A percentile compares a stretch with the other conserved stretches of the same genome.
phyloP scores from a whole-genome alignment of 2,888 invertebrate genomes.

The Xestia ashworthii region DNA sequence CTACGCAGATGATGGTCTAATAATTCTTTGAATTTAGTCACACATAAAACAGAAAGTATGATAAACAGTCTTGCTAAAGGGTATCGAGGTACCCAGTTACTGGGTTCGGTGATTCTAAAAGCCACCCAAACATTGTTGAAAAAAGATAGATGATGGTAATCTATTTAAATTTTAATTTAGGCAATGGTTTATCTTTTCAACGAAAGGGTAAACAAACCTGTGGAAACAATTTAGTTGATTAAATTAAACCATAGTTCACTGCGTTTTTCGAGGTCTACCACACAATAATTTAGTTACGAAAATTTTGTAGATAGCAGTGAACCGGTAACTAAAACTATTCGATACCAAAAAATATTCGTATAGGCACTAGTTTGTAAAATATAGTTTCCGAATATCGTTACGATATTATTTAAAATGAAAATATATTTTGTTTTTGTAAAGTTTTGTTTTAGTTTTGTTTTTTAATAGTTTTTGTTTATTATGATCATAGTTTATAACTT shows the following conservation, averaged over 20 bases:
- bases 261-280: not conserved
- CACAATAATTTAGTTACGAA: not conserved
- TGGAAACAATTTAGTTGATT: constrained; percentile 4
- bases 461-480: not conserved
- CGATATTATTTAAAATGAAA: not conserved
- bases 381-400: not conserved
- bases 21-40: too few species aligned
- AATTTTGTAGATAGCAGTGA: not conserved
- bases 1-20: too few species aligned
- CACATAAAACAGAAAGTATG: too few species aligned
- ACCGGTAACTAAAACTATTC: constrained; percentile 14
- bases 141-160: not conserved
- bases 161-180: constrained; percentile 26
- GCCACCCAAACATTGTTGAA: not conserved
- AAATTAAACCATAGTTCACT: constrained; percentile 22
- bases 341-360: constrained; percentile 14
- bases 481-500: not conserved
- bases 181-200: constrained; percentile 10
- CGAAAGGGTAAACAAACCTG: constrained; percentile 1
- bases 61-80: not conserved
- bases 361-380: constrained; percentile 8
- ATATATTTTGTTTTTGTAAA: not conserved
- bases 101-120: not conserved
- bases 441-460: not conserved
- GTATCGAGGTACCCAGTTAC: not conserved